Conservation (phyloP, 2,797 vertebrate species). For the Eidolon dupreanum region DNA sequence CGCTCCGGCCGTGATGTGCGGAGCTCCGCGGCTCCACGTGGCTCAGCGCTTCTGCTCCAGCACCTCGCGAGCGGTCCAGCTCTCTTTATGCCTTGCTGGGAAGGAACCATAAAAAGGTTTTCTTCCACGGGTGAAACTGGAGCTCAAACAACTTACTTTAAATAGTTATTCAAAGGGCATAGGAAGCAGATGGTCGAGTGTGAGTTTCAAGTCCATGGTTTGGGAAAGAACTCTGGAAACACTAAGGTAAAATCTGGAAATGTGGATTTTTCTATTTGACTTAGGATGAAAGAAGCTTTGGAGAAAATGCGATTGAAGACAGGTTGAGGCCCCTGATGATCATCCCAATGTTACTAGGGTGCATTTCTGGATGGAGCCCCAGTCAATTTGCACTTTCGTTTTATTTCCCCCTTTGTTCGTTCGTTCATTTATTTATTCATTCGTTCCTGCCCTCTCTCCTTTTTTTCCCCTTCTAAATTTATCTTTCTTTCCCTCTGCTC, state of each 20-base stretch:
- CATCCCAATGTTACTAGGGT: background rate
- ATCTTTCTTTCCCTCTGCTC: background rate
- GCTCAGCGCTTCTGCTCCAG: background rate
- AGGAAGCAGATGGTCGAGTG: constrained; percentile 34
- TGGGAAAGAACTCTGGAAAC: constrained; percentile 37
- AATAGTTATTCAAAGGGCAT: constrained; percentile 51
- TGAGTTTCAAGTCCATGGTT: constrained; percentile 40
- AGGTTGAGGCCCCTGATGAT: background rate
- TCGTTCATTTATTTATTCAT: no score
- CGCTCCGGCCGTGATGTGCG: background rate
- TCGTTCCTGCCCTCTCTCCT: background rate
- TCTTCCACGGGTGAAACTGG: background rate
- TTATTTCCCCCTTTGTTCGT: background rate
- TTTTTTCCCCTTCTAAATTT: background rate
- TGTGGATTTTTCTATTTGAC: background rate
- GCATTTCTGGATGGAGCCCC: background rate
- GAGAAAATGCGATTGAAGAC: background rate
- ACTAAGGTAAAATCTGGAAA: constrained; percentile 16
- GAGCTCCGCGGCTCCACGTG: background rate
- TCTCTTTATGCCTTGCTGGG: background rate
- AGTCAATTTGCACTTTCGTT: background rate
- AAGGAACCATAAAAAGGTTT: background rate
- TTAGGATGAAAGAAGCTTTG: background rate
- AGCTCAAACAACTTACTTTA: constrained; percentile 31
- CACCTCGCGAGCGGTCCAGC: background rate